Conservation (phyloP, 2,797 vertebrate species). For the Paguma larvata region DNA sequence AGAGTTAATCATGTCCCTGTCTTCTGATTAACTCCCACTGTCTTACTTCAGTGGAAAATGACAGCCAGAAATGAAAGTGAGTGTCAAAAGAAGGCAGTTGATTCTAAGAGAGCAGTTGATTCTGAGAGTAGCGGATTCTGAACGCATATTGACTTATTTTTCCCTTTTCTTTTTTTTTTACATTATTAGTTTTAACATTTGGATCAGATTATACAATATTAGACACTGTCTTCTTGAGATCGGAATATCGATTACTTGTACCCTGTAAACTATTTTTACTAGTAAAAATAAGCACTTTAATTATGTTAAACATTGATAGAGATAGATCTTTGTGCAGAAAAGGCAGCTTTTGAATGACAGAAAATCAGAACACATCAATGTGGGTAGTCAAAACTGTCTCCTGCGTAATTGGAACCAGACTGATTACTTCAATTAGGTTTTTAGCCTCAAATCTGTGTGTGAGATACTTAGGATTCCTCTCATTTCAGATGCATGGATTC, state of each 20-base stretch:
- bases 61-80: background rate
- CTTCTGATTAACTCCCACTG: background rate
- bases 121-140: background rate
- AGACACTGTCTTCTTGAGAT: background rate
- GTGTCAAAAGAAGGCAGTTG: background rate
- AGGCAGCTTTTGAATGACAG: background rate
- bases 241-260: background rate
- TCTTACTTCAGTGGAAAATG: background rate
- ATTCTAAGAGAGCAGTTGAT: background rate
- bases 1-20: background rate
- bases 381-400: background rate
- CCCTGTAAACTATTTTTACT: background rate
- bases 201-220: background rate
- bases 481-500: background rate
- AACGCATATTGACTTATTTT: background rate
- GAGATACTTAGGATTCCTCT: background rate
- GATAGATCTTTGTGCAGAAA: background rate
- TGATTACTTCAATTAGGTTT: background rate
- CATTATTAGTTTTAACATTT: constrained; percentile 13
- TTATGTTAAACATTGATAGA: background rate
- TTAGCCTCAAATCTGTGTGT: background rate
- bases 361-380: background rate
- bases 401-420: background rate
- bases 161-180: background rate
- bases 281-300: background rate